Conservation (phyloP, 2,797 vertebrate genomes). For the Cirrhinus molitorella region DNA sequence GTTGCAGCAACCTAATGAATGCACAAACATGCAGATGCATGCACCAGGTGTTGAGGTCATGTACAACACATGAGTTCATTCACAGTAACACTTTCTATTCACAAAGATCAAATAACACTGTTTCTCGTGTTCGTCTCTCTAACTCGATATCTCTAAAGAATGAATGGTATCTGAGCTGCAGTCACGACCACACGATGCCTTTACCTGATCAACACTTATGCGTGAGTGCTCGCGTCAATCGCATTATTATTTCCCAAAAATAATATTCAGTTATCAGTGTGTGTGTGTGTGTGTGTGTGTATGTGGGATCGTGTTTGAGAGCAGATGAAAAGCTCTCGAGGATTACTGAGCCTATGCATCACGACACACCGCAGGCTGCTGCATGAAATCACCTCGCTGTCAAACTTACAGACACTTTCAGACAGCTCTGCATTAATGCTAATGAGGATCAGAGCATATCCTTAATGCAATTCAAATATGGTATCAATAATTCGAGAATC, state of each 20-base stretch:
- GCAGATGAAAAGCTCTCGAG: slow-evolving; percentile 65
- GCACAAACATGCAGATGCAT: not conserved
- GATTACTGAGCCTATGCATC: slow-evolving; percentile 62
- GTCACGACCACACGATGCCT: slow-evolving; percentile 52
- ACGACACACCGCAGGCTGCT: slow-evolving; percentile 58
- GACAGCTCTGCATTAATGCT: not conserved
- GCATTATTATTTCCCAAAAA: slow-evolving; percentile 18
- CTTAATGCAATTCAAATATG: not conserved
- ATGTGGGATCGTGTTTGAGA: slow-evolving; percentile 1
- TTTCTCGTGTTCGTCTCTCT: slow-evolving; percentile 16
- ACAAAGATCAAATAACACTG: not conserved
- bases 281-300: slow-evolving; percentile 10
- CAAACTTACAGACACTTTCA: slow-evolving; percentile 28
- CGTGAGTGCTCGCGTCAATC: not conserved
- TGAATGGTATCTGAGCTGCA: slow-evolving; percentile 1
- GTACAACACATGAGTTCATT: not conserved
- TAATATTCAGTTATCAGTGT: slow-evolving; percentile 20
- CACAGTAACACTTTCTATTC: not conserved
- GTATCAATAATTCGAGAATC: not conserved
- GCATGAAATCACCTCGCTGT: slow-evolving; percentile 29
- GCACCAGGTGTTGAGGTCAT: not conserved
- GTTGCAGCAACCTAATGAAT: not conserved
- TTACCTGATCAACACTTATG: slow-evolving; percentile 14
- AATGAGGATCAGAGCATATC: slow-evolving; percentile 4
- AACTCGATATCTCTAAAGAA: slow-evolving; percentile 7